phyloP scores from a whole-genome alignment of 2,113 vertebrate species.

The Tachysurus fulvidraco region DNA sequence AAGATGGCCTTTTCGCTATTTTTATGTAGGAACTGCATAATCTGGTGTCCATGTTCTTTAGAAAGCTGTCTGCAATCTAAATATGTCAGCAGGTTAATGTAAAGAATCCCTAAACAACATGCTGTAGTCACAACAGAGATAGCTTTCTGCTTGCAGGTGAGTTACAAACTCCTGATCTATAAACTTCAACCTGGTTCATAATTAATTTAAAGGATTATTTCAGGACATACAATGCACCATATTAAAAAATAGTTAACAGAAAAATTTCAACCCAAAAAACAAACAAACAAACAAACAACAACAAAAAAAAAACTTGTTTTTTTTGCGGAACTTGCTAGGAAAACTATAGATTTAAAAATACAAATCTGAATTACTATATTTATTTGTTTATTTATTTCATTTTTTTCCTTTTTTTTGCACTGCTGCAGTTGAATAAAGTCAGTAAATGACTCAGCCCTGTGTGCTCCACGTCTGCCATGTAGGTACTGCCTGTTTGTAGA shows the following conservation, averaged over 20 bases:
- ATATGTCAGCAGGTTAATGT: not conserved
- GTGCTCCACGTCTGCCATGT: not conserved
- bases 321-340: too few relatives aligned
- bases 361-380: not conserved
- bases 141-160: too few relatives aligned
- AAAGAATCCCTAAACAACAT: constrained; percentile 1
- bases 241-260: too few relatives aligned
- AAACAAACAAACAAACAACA: too few relatives aligned
- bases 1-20: not conserved
- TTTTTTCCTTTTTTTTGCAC: not conserved
- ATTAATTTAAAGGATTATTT: not conserved
- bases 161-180: not conserved
- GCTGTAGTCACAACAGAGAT: constrained; percentile 18
- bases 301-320: too few relatives aligned
- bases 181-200: not conserved
- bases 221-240: too few relatives aligned
- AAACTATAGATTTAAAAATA: not conserved
- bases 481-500: constrained; percentile 12
- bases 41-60: not conserved
- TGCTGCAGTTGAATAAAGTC: not conserved
- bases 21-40: not conserved
- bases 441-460: not conserved
- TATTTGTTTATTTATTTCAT: not conserved
- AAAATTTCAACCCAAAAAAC: too few relatives aligned
- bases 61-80: not conserved